Conservation (phyloP, 2,113 vertebrate genomes). For the Daubentonia madagascariensis region DNA sequence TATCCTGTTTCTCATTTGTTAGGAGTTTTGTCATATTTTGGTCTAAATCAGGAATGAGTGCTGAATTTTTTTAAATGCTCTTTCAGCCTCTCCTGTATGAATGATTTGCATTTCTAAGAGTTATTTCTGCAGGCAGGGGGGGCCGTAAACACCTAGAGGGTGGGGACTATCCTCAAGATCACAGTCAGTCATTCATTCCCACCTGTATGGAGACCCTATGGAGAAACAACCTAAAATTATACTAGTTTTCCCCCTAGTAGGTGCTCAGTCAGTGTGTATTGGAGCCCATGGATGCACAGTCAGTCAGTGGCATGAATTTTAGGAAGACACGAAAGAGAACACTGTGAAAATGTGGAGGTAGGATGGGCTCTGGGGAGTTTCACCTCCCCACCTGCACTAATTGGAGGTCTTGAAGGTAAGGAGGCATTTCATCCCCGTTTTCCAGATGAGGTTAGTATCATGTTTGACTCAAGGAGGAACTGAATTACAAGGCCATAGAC, state of each 20-base stretch:
- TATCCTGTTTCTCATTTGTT: background rate
- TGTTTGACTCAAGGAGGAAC: constrained; percentile 67
- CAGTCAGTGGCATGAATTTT: background rate
- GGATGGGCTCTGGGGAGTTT: background rate
- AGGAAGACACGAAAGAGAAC: background rate
- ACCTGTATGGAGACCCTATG: background rate
- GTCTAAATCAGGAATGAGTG: background rate
- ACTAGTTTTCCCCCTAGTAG: too few relatives aligned
- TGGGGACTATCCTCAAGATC: background rate
- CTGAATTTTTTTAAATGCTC: background rate
- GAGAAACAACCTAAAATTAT: background rate
- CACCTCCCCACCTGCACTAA: background rate
- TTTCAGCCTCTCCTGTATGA: background rate
- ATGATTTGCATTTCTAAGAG: background rate
- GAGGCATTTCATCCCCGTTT: constrained; percentile 36
- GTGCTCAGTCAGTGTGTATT: background rate
- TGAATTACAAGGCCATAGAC: constrained; percentile 68
- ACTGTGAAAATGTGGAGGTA: background rate
- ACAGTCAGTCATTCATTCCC: background rate
- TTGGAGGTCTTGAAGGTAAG: background rate
- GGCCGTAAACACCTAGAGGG: background rate
- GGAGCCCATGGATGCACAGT: background rate
- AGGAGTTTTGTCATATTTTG: background rate
- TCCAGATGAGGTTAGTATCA: constrained; percentile 57
- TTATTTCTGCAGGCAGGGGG: background rate